A percentile compares a stretch with the other conserved stretches of the same genome.
These are phyloP conservation scores for Archegozetes longisetosus DNA, from an alignment of 1,140 invertebrate species.

Conservation along the genomic window DNA sequence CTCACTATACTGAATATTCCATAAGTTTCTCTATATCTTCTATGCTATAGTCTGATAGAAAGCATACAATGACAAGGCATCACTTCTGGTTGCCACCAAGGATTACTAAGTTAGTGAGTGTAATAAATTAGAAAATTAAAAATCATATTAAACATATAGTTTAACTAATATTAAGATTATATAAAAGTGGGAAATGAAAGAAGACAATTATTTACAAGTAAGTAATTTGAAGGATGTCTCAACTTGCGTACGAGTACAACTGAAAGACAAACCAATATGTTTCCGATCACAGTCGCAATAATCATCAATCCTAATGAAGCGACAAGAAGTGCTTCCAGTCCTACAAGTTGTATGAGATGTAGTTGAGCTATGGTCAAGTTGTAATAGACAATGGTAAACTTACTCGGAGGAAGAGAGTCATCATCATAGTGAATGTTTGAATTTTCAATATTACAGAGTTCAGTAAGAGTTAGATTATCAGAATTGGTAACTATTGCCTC, in stretches of 20 bases:
- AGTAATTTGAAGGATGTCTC: conserved; percentile 46
- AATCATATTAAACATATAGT: too few species aligned
- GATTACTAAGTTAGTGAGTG: too few species aligned
- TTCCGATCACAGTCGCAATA: conserved; percentile 75
- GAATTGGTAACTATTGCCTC: background rate
- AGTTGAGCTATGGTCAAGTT: background rate
- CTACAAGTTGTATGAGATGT: background rate
- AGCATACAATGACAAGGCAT: too few species aligned
- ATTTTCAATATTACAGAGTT: background rate
- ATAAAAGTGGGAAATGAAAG: too few species aligned
- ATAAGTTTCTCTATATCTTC: too few species aligned
- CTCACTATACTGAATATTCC: too few species aligned
- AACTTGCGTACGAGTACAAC: conserved; percentile 72
- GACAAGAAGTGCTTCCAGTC: conserved; percentile 12
- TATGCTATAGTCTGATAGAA: too few species aligned
- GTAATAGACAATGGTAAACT: background rate
- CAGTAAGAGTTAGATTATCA: background rate
- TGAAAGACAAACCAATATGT: conserved; percentile 67
- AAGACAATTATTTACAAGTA: conserved; percentile 39
- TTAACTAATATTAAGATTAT: too few species aligned
- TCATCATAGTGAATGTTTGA: background rate
- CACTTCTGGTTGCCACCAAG: too few species aligned
- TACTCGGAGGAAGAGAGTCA: background rate
- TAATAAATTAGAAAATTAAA: too few species aligned
- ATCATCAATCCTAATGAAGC: conserved; percentile 71